Base-by-base conservation (phyloP, 1,140 invertebrate genomes). In the Psilanteris sp. region DNA sequence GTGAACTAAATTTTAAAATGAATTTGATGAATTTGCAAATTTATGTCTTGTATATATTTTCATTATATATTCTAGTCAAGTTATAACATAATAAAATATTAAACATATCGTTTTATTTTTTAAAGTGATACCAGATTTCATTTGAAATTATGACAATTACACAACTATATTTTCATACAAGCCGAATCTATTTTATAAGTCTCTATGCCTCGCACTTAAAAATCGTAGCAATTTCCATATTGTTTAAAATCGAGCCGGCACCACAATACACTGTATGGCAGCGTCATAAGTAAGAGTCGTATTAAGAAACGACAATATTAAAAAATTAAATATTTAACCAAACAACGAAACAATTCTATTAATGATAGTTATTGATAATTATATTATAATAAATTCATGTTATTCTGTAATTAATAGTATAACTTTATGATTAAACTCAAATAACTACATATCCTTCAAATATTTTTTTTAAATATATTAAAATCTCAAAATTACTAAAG, bases 181-280 rank as follows among this genome's bases (percentile, higher is more conserved):
- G n/a, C 37, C 10, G 41, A 61, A 27, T 67, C 24, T 39, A 20
- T 67, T 34, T 67, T 15, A 39, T 67, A 67, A 67, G 62, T 67
- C 62, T 57, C 62, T 48, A 46, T 67, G 62, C 62, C 62, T 67
- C 18, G 43, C 27, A 50, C 32, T 31, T 50, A 57, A 57, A 57
- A 57, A 20, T 57, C 24, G 11, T 41, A 48, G 7, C 29, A 4
- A 37, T 36, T 39, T 48, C 41, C 11, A 29, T 11, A 24, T 39
- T 67, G 32, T 67, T 8, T 10, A 39, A 41, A 55, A 59, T 70
- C 27, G 59, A 66, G 50, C 44, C 68, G 67, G 70, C 50, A 64
- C 66, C 32, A 68, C 57, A 43, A 70, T 67, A 46, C 64, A 68
- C 66, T 72, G 72, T 76, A 79, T 79, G 72, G 72, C 77, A 73